Evolutionary conservation across 2,113 vertebrate genomes (phyloP), one percentile per base, ranked within the genome.

Genomic region (Odontesthes bonariensis): DNA sequence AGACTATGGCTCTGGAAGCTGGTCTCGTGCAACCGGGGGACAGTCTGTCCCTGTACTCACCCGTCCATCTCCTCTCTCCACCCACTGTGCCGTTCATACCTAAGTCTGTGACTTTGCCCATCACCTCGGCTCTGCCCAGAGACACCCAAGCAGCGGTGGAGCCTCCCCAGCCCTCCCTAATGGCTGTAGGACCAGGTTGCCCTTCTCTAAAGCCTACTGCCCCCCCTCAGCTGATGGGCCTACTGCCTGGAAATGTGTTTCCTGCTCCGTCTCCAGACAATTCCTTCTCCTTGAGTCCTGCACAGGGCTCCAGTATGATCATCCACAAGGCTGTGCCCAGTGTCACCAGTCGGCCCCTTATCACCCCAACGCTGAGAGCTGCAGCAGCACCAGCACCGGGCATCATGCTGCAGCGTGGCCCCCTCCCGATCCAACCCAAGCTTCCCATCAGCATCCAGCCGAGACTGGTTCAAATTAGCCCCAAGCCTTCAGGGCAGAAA

Each of bases 391-490:
- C 87, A 7, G 57, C 87, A 3, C 80, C 91, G 0, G 90, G 93
- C 51, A 84, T 94, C 49, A 22, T 94, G 56, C 62, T 93, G 57
- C 91, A 94, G 73, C 91, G 92, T 0, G 92, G 84, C 1, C 92
- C 91, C 1, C 83, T 93, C 23, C 90, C 85, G 9, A 95, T 95
- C 56, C 94, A 95, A 31, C 94, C 94, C 85, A 95, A 95, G 76
- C 79, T 94, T 57, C 93, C 93, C n/a, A 77, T 95, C 79, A 95
- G 83, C 88, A 95, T 95, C 20, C 94, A 95, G 70, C 94, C 94
- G 35, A 86, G 94, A 53, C 73, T 95, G 55, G 92, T 95, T 27
- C 94, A 95, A 60, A 95, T 95, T 3, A 95, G 94, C 76, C 94
- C 94, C 55, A 95, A 95, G 60, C 93, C 91, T 7, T 64, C 89